Base-by-base conservation (phyloP, 2,888 invertebrate species). In the Acanthacorydalis orientalis region DNA sequence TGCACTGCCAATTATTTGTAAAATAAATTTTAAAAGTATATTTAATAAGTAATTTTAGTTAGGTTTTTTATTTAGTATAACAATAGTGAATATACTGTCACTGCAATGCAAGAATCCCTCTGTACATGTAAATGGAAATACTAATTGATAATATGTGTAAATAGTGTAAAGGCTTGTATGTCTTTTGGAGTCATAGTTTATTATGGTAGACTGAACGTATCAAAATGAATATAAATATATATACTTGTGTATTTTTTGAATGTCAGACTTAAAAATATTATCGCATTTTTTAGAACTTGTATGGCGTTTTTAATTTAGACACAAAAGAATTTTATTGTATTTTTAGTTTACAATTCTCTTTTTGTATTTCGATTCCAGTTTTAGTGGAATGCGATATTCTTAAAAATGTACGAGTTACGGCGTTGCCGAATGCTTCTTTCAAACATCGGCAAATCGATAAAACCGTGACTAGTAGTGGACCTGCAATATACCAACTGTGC, bases 101-200 rank as follows among this genome's bases (percentile, higher is more conserved):
- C 14, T 37, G 37, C 35, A 37, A 46, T 37, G 45, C 45, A 37
- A 45, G 15, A 45, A 16, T 38, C 23, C 39, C 23, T 46, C 31
- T 46, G 46, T 46, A 39, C 10, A 46, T 46, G 39, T 46, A 40
- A 45, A 45, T 16, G 12, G 38, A 23, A 16, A 23, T 31, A 15
- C 32, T 44, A 33, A 12, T 31, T 14, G 32, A 44, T 33, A n/a
- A 44, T 37, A 14, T 15, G 16, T 53, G 59, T 64, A 68, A 59
- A 68, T 68, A 68, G 62, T 68, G 65, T 65, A 67, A 67, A 66
- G 64, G 60, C 64, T 55, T 56, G 14, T 57, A 56, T 60, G 62
- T 62, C 62, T 64, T 62, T 64, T 60, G 51, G 47, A 55, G 59
- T 61, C 59, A 59, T 61, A 62, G 56, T 56, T 56, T 57, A 60